A percentile compares a stretch with the other conserved stretches of the same genome.
Conservation (phyloP, 92 coral and sea anemone genomes). For the Epizoanthus scotinus region DNA sequence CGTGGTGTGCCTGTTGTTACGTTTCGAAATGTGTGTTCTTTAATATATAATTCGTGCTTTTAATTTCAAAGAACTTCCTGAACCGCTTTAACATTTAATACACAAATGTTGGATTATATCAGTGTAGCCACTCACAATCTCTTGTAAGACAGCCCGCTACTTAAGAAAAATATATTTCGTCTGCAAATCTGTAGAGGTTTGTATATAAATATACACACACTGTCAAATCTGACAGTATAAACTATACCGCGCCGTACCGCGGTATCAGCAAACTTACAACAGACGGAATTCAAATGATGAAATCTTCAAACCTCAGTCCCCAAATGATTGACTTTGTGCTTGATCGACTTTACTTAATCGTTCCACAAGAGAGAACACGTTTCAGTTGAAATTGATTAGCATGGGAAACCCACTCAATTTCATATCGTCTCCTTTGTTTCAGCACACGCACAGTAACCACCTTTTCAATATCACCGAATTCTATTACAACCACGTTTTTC, state of each 20-base stretch:
- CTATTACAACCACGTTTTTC: background rate
- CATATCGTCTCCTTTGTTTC: constrained; percentile 10
- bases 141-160: background rate
- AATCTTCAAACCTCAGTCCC: too few species aligned
- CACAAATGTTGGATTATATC: too few species aligned
- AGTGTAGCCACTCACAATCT: too few species aligned
- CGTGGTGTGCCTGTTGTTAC: too few species aligned
- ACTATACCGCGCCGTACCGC: background rate
- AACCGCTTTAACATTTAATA: too few species aligned
- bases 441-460: background rate
- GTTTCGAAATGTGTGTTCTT: too few species aligned
- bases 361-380: background rate
- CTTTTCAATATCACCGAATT: background rate
- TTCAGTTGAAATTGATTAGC: background rate
- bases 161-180: background rate
- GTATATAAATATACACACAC: constrained; percentile 7
- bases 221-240: constrained; percentile 21
- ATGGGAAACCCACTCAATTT: background rate
- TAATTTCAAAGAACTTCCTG: too few species aligned
- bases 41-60: too few species aligned
- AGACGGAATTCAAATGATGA: background rate
- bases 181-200: background rate
- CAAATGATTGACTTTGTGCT: too few species aligned
- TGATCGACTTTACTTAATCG: background rate
- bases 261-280: background rate